Base-by-base conservation (phyloP, 2,113 vertebrate genomes). In the Asarcornis scutulata region DNA sequence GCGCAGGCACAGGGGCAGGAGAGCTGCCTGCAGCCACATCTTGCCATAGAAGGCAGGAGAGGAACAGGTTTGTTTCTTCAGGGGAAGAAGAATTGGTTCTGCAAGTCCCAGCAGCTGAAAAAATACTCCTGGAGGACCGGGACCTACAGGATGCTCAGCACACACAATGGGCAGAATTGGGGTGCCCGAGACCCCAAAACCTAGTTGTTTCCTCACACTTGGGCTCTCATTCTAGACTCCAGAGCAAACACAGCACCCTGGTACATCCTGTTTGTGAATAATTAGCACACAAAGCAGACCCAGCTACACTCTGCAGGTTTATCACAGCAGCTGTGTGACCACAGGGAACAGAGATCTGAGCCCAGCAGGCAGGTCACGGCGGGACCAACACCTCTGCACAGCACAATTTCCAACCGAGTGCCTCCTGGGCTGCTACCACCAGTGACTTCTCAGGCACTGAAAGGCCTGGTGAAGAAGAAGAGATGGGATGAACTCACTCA, bases 61-160 rank as follows among this genome's bases (percentile, higher is more conserved):
- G 40, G 40, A 40, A 5, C 40, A 40, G 11, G 40, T 40, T 40
- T 40, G 40, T 40, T 40, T 40, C 12, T 40, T 40, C 40, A 13
- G 40, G 11, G 40, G 40, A 40, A 40, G 40, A 40, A 40, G 40
- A 40, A 40, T 13, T 40, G 40, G 11, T 40, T 40, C 40, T 40
- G 40, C 11, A 40, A 40, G 40, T 13, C 40, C 12, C 40, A 40
- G 40, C 40, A 40, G 40, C 40, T 40, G 40, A 40, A 40, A 40
- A 40, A 40, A 40, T 40, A 40, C 40, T 40, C 40, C 40, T 40
- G 40, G 27, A 83, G 89, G 53, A 27, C 8, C 38, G 1, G 27
- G 46, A 38, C 0, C n/a, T 3, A 13, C 0, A 0, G 52, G 38
- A 8, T 0, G 17, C 0, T n/a, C 63, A 27, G 20, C 0, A 6